Evolutionary conservation across 1,140 invertebrate species (phyloP), one percentile per base, ranked within the genome.

Genomic region (Schlechtendalia chinensis): DNA sequence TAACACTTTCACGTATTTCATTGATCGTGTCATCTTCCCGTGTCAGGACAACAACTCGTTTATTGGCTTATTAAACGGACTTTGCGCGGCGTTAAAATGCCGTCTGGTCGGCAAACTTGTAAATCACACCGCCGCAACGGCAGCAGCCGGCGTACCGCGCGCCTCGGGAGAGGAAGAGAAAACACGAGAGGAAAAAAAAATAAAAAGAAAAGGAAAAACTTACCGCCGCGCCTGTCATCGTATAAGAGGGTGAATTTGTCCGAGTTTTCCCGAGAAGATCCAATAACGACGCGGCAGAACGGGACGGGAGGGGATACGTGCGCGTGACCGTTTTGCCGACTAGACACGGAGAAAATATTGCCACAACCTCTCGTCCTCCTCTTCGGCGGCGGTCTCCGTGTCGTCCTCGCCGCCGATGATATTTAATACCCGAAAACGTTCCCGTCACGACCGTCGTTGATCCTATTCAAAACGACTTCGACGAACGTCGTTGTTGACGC

Each of bases 1-100:
- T 79, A 79, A 79, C 75, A 79, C 75, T 79, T 79, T 79, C 75
- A 79, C 75, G 75, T 79, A 79, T 79, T 79, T 24, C 75, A 50
- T 79, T 61, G 56, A 79, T 79, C 74, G 74, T n/a, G 74, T 77
- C 74, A 77, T 77, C 58, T 61, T 53, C 69, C 47, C 50, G 69
- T 59, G 75, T 79, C 75, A 63, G 22, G 45, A 61, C 75, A 63
- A 79, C 75, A 63, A 79, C 75, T 79, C 75, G 75, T 79, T 79
- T 79, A 79, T 79, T 79, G 75, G 75, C 75, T 79, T 79, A 79
- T 79, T 79, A 79, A 79, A 79, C 58, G 75, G 75, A 79, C 75
- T 79, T 79, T 61, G 75, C 19, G 16, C 56, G 45, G 45, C 24
- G 75, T 63, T 79, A 79, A 79, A 63, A 63, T 79, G 74, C 75